Evolutionary conservation across 2,797 vertebrate genomes (phyloP).

Genomic region (Arctocebus calabarensis): DNA sequence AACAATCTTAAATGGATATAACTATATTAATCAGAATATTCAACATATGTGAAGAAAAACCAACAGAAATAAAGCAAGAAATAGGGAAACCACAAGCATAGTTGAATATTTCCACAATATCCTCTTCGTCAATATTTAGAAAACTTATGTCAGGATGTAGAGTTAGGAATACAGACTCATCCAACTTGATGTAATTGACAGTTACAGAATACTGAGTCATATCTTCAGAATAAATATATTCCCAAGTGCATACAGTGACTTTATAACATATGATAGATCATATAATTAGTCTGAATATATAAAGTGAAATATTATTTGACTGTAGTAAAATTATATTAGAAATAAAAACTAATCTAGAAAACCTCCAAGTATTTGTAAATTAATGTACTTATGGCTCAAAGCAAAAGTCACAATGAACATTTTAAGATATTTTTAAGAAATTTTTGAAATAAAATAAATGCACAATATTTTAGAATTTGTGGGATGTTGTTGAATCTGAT

Average conservation of each 20-base stretch:
- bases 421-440: neutral
- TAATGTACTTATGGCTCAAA: neutral
- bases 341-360: neutral
- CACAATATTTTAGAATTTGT: neutral
- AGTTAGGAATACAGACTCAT: neutral
- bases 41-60: neutral
- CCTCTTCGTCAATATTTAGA: neutral
- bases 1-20: neutral
- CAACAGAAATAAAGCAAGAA: neutral
- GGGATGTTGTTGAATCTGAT: neutral
- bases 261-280: neutral
- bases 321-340: neutral
- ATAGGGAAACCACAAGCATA: neutral
- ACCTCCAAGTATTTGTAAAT: neutral
- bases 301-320: neutral
- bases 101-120: neutral
- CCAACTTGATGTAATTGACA: neutral
- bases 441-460: neutral
- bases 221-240: neutral
- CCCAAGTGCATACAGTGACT: neutral
- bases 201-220: neutral
- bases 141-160: neutral
- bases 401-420: neutral
- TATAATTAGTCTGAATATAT: neutral
- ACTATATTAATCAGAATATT: neutral